These are phyloP conservation scores for Tupaia chinensis DNA, from an alignment of 2,113 vertebrate genomes.

Conservation along the genomic window DNA sequence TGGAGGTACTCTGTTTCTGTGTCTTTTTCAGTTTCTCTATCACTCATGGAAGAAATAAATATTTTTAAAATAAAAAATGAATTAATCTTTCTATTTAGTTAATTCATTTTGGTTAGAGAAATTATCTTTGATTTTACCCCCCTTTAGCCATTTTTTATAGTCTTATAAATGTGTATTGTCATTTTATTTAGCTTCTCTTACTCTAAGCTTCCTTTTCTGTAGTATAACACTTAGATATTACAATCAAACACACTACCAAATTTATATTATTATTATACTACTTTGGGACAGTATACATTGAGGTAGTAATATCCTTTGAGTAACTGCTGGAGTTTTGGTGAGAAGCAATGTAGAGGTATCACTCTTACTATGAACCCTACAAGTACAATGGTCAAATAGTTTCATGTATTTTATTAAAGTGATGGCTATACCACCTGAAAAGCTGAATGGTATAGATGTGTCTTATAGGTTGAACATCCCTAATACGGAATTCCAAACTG, in stretches of 20 bases:
- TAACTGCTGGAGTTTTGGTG: not conserved
- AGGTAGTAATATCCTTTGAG: not conserved
- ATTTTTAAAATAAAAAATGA: constrained; percentile 14
- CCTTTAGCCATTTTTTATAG: not conserved
- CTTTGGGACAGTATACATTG: not conserved
- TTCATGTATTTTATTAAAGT: constrained; percentile 24
- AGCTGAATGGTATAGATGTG: not conserved
- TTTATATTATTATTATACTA: constrained; percentile 17
- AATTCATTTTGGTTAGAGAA: not conserved
- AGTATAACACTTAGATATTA: constrained; percentile 26
- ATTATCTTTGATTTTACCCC: not conserved
- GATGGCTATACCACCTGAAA: not conserved
- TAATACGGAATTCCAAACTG: no score
- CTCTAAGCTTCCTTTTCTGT: not conserved
- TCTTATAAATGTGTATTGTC: not conserved
- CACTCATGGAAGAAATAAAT: no score
- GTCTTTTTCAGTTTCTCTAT: no score
- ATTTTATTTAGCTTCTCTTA: constrained; percentile 9
- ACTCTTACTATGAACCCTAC: not conserved
- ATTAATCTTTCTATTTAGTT: not conserved
- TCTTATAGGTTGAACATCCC: not conserved
- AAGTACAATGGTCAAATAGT: not conserved
- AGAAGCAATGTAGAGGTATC: not conserved
- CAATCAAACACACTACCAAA: not conserved
- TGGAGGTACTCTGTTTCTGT: no score